Evolutionary conservation across 2,113 vertebrate species (phyloP), one percentile per base, ranked within the genome.

Genomic region (Notiomystis cincta): DNA sequence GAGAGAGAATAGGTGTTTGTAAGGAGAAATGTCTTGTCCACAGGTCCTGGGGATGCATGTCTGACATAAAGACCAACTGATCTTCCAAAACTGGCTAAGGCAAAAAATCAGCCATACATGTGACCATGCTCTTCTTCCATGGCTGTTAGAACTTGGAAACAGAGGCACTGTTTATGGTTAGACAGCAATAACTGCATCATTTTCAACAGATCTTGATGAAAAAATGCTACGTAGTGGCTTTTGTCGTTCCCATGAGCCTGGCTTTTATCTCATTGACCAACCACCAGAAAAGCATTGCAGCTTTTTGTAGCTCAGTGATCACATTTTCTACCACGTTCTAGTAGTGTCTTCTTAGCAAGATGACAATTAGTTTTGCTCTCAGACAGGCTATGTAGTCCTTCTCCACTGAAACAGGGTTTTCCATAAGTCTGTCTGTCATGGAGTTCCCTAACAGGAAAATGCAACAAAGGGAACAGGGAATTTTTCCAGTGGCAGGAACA

Each of bases 1-100:
- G 23, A 67, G 11, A 24, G 4, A 10, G n/a, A n/a, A n/a, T n/a
- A n/a, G 0, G 1, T 20, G 5, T 72, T 47, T 31, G 1, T 71
- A 56, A 61, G 22, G 7, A 42, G 5, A 44, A 82, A 27, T 38
- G 4, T 48, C 31, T 64, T 62, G 57, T 53, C 6, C 25, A 18
- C 16, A 30, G 10, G 11, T 65, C 7, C 18, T 60, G 11, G 9
- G 21, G 21, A 21, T 53, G 33, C 13, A 23, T 37, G 16, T 35
- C 33, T 50, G 51, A 48, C 22, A 23, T 33, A n/a, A 51, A 82
- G 38, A 61, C 19, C n/a, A 57, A 28, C 9, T 31, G n/a, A 72
- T 51, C n/a, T n/a, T 83, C 20, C 24, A 66, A 47, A 60, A n/a
- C 16, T n/a, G 25, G 2, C 17, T 37, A 61, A 75, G 15, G 13